Evolutionary conservation across 1,140 invertebrate genomes (phyloP).

Genomic region (Drosophila ironensis): DNA sequence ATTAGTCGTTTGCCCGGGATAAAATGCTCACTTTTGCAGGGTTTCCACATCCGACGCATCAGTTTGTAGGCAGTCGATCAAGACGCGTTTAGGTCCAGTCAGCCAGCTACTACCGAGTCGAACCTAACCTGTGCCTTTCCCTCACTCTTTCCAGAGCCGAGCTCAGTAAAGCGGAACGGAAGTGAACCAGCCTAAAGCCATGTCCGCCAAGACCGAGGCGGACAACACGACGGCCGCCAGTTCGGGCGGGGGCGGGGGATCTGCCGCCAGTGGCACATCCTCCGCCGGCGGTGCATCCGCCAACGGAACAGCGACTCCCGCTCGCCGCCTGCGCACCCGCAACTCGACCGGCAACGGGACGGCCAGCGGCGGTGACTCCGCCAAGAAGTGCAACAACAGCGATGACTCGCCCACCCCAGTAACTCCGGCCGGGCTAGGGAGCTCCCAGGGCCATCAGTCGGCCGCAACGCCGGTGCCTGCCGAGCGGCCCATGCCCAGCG

Average conservation of each 20-base stretch:
- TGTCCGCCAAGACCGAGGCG: slow-evolving; percentile 70
- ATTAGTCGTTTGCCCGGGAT: too few species aligned
- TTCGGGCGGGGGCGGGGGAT: slow-evolving; percentile 25
- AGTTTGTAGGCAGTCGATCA: too few species aligned
- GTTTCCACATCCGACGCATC: too few species aligned
- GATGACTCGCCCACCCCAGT: slow-evolving; percentile 20
- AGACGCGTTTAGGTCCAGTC: too few species aligned
- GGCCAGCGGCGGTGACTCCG: slow-evolving; percentile 70
- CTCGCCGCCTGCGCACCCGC: slow-evolving; percentile 73
- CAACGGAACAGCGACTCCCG: slow-evolving; percentile 64
- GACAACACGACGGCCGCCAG: slow-evolving; percentile 47
- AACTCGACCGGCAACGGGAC: slow-evolving; percentile 66
- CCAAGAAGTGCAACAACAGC: slow-evolving; percentile 45
- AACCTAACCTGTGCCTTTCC: neutral
- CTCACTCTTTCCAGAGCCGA: slow-evolving; percentile 36
- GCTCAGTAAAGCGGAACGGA: slow-evolving; percentile 31
- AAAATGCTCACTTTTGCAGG: too few species aligned
- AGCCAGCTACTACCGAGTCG: neutral
- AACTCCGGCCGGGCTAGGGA: slow-evolving; percentile 1
- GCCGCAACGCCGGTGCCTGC: slow-evolving; percentile 9
- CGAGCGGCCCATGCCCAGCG: slow-evolving; percentile 67
- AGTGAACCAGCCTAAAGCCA: slow-evolving; percentile 35
- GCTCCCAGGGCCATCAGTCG: neutral
- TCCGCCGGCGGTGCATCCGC: slow-evolving; percentile 16
- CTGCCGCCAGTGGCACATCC: slow-evolving; percentile 14